Evolutionary conservation across 2,113 vertebrate genomes (phyloP).

Genomic region (Steatornis caripensis): DNA sequence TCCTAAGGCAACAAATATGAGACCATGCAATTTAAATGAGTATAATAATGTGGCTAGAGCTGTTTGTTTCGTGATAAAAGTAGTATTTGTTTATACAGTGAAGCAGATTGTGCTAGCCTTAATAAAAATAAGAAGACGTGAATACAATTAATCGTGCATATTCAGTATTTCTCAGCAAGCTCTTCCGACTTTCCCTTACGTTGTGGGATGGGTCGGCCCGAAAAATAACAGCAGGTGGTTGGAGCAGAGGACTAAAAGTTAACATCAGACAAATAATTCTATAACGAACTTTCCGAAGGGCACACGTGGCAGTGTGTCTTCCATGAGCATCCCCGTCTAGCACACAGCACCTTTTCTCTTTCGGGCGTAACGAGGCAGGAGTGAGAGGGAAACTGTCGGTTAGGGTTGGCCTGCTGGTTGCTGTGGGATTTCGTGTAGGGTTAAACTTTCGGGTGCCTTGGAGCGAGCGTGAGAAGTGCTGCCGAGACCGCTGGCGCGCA

Average conservation of each 20-base stretch:
- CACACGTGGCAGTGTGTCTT: background rate
- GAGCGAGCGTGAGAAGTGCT: background rate
- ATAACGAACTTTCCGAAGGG: background rate
- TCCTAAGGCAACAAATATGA: background rate
- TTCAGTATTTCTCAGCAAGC: background rate
- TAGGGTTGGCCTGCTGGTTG: fast-evolving
- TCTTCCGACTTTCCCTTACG: background rate
- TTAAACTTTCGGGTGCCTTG: background rate
- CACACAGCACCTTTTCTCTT: background rate
- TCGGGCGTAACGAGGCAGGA: background rate
- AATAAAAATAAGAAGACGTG: fast-evolving
- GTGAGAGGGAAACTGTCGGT: background rate
- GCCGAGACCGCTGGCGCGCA: too few species aligned
- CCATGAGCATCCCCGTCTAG: background rate
- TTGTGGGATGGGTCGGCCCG: background rate
- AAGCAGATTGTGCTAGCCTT: background rate
- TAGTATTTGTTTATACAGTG: background rate
- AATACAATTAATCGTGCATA: fast-evolving
- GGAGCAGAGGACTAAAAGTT: background rate
- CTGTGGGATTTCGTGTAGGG: background rate
- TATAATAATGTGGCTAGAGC: fast-evolving
- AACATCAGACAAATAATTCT: background rate
- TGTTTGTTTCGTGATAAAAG: background rate
- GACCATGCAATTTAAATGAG: background rate
- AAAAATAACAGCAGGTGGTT: background rate